Evolutionary conservation across 2,797 vertebrate species (phyloP).

Genomic region (Picus viridis): DNA sequence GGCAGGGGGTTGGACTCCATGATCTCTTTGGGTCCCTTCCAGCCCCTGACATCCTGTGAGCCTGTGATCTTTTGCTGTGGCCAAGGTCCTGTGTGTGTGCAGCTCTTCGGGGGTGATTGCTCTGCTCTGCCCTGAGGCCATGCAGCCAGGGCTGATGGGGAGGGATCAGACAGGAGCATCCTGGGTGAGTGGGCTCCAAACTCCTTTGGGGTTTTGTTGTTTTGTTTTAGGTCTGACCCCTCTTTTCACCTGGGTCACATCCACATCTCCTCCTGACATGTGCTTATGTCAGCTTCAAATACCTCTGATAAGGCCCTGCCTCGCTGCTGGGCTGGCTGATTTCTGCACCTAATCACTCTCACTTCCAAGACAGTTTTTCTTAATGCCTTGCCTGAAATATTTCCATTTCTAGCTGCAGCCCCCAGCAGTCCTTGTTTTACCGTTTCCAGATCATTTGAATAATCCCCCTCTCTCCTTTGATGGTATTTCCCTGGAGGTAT

Average conservation of each 20-base stretch:
- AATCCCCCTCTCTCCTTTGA: slow-evolving; percentile 68
- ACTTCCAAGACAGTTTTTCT: slow-evolving; percentile 10
- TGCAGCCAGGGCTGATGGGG: not conserved
- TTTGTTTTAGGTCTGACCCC: not conserved
- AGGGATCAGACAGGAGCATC: not conserved
- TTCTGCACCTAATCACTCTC: slow-evolving; percentile 46
- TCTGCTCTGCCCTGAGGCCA: not conserved
- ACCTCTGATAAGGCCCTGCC: not conserved
- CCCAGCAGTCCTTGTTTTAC: slow-evolving; percentile 50
- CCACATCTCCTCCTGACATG: not conserved
- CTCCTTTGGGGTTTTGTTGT: not conserved
- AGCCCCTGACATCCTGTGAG: too few species aligned
- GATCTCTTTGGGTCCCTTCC: too few species aligned
- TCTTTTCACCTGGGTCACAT: not conserved
- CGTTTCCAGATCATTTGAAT: slow-evolving; percentile 64
- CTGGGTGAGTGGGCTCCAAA: not conserved
- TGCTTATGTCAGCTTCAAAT: not conserved
- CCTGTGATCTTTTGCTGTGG: not conserved
- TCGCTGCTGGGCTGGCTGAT: not conserved
- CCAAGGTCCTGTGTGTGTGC: not conserved
- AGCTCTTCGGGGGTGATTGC: not conserved
- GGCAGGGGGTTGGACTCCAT: too few species aligned
- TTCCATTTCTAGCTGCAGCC: slow-evolving; percentile 48
- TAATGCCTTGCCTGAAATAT: slow-evolving; percentile 50
- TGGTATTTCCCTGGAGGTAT: slow-evolving; percentile 66